phyloP scores from a whole-genome alignment of 2,888 invertebrate species.

The Pyrrhia umbra region DNA sequence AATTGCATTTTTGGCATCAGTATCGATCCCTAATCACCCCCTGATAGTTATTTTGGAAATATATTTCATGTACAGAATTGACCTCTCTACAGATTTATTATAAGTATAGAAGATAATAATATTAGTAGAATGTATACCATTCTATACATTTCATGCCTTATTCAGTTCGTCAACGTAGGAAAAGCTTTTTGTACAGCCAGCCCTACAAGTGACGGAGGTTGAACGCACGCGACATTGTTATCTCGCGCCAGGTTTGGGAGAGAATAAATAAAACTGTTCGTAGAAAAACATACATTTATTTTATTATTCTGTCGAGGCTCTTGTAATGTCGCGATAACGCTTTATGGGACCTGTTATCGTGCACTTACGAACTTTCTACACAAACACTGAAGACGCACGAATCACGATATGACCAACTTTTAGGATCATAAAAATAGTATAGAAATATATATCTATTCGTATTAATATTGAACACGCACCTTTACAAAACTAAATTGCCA shows the following conservation, averaged over 20 bases:
- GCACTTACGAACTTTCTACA: slow-evolving; percentile 83
- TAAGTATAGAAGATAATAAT: too few relatives aligned
- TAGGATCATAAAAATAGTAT: slow-evolving; percentile 38
- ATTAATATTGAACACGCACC: slow-evolving; percentile 26
- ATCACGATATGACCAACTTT: slow-evolving; percentile 26
- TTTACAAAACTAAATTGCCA: slow-evolving; percentile 41
- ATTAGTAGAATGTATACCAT: too few relatives aligned
- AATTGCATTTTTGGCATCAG: too few relatives aligned
- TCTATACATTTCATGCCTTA: too few relatives aligned
- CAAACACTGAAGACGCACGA: slow-evolving; percentile 41
- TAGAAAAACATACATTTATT: slow-evolving; percentile 87
- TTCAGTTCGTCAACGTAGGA: neutral
- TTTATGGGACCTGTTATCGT: slow-evolving; percentile 85
- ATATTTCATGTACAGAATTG: too few relatives aligned
- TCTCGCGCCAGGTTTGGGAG: slow-evolving; percentile 83
- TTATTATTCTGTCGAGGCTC: slow-evolving; percentile 84
- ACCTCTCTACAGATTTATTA: too few relatives aligned
- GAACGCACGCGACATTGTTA: slow-evolving; percentile 88
- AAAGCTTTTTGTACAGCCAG: slow-evolving; percentile 32
- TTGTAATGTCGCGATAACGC: slow-evolving; percentile 83
- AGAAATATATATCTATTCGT: too few relatives aligned
- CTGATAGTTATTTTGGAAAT: too few relatives aligned
- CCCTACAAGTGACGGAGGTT: slow-evolving; percentile 69
- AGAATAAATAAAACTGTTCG: slow-evolving; percentile 88
- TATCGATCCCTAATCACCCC: too few relatives aligned